A percentile compares a stretch with the other conserved stretches of the same genome.
Evolutionary conservation across 1,140 invertebrate genomes (phyloP).

Genomic region (Anastatus disparis): DNA sequence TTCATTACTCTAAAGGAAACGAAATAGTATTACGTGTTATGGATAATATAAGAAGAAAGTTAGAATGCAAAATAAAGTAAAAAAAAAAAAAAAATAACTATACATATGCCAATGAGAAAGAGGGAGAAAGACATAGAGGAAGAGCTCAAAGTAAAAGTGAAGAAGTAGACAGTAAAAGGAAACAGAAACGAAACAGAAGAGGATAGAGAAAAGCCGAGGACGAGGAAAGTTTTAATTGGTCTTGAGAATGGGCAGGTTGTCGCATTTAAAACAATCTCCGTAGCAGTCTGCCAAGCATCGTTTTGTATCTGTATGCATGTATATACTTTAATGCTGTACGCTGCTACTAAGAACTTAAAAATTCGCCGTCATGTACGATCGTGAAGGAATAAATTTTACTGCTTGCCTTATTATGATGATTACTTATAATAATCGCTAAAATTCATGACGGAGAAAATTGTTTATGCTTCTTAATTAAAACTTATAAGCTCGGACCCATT

Average conservation of each 20-base stretch:
- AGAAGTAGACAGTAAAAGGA: background rate
- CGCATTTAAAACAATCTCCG: conserved; percentile 50
- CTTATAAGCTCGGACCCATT: background rate
- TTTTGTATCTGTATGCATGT: conserved; percentile 11
- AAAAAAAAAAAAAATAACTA: background rate
- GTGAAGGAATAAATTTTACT: conserved; percentile 5
- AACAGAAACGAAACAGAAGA: conserved; percentile 30
- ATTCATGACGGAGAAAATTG: background rate
- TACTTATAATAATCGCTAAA: background rate
- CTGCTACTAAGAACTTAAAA: conserved; percentile 28
- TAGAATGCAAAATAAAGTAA: background rate
- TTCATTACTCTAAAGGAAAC: too few species aligned
- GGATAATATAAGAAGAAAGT: too few species aligned
- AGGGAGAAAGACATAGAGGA: background rate
- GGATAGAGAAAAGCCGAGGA: conserved; percentile 13
- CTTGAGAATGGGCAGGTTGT: conserved; percentile 49
- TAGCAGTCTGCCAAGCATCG: conserved; percentile 28
- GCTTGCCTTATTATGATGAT: background rate
- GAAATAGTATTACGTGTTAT: too few species aligned
- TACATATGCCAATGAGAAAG: background rate
- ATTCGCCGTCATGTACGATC: conserved; percentile 35
- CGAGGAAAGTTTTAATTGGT: conserved; percentile 56
- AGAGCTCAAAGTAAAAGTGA: background rate
- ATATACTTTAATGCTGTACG: background rate
- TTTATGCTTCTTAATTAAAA: conserved; percentile 29